Conservation (phyloP, 2,888 invertebrate genomes). For the Elysia crispata region DNA sequence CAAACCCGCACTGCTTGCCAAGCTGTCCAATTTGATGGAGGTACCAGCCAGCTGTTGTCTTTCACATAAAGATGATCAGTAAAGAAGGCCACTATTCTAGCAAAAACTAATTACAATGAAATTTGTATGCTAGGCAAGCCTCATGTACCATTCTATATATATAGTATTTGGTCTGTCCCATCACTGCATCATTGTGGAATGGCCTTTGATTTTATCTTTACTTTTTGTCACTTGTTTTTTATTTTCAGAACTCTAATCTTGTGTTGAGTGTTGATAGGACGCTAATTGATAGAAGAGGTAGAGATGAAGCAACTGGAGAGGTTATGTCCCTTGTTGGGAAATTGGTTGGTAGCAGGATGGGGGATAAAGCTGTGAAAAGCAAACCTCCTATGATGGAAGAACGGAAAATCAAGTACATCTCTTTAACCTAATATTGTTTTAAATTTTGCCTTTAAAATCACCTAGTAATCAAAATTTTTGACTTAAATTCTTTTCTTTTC, state of each 20-base stretch:
- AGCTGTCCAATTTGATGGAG: too few relatives aligned
- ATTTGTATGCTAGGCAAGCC: too few relatives aligned
- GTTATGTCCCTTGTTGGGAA: conserved; percentile 96
- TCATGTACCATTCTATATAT: too few relatives aligned
- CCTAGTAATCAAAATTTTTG: too few relatives aligned
- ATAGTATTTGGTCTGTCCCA: too few relatives aligned
- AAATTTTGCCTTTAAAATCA: too few relatives aligned
- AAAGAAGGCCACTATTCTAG: too few relatives aligned
- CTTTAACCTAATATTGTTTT: neutral
- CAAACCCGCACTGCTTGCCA: too few relatives aligned
- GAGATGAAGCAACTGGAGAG: conserved; percentile 99
- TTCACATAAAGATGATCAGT: too few relatives aligned
- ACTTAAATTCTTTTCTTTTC: too few relatives aligned
- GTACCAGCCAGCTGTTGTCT: too few relatives aligned
- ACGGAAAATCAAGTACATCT: conserved; percentile 88
- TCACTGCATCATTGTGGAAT: neutral
- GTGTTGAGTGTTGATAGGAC: conserved; percentile 99
- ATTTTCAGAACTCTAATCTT: conserved; percentile 96
- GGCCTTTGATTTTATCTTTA: neutral
- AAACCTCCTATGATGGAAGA: conserved; percentile 96
- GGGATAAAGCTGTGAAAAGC: conserved; percentile 93
- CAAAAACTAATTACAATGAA: too few relatives aligned
- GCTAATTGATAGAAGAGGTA: conserved; percentile 94
- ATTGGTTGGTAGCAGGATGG: conserved; percentile 94
- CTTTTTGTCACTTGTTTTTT: conserved; percentile 9